Evolutionary conservation across 2,113 vertebrate species (phyloP), one percentile per base, ranked within the genome.

Genomic region (Triplophysa rosa): DNA sequence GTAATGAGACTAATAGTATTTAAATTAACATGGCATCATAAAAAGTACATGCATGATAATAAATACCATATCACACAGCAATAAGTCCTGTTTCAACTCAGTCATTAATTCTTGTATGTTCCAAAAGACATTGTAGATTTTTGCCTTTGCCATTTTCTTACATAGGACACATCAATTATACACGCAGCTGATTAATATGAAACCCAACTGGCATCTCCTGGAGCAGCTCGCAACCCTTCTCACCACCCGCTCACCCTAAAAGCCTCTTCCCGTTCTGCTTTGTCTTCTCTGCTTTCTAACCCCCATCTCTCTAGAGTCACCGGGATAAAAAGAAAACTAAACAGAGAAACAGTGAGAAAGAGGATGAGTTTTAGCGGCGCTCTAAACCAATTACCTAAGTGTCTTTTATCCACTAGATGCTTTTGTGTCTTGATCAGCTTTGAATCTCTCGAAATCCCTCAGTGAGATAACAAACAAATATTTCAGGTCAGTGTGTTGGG

Each of bases 341-440:
- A 87, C 85, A 69, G 40, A 86, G 85, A 87, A 87, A 87, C 85
- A 69, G 37, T 86, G 85, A 87, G 87, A 90, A 90, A 87, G 84
- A 84, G 88, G 88, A 89, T 92, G 91, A 89, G 86, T 92, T 88
- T 89, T 52, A 88, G 87, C 85, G 89, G 82, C 88, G 0, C 4
- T 84, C 84, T 93, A 94, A 95, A 91, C 91, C 92, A 91, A 94
- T 94, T 95, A 95, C 88, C 91, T 91, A 94, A 94, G 94, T 93
- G 89, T 92, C 89, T 88, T 92, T 94, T 93, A 93, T 91, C 92
- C 80, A 79, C 91, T 91, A 91, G 92, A 93, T 94, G 93, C 92
- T 94, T 92, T 93, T 93, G 92, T 92, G 86, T 88, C 87, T 82
- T 95, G 93, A 95, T 95, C 95, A 94, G 93, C 92, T 95, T 94